Conservation (phyloP, 2,888 invertebrate genomes). For the Agrenia bidenticulata region DNA sequence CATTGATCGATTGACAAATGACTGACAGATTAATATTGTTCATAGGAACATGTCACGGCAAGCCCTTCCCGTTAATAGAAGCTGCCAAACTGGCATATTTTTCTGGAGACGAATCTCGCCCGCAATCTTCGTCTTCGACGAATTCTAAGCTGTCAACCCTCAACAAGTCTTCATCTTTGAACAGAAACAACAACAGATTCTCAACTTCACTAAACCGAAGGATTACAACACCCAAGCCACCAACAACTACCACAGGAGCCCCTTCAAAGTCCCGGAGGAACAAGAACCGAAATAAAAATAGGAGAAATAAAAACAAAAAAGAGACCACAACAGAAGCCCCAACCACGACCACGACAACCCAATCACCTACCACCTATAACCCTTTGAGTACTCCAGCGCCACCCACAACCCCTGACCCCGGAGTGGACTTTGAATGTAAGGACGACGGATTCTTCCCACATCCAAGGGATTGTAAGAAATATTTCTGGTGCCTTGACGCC, state of each 20-base stretch:
- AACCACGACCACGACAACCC: slow-evolving; percentile 59
- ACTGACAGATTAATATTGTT: too few species aligned
- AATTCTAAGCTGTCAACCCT: not conserved
- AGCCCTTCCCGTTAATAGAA: slow-evolving; percentile 78
- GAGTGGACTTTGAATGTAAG: slow-evolving; percentile 77
- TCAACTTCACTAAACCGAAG: slow-evolving; percentile 35
- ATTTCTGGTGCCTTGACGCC: slow-evolving; percentile 91
- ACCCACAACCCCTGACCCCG: slow-evolving; percentile 18
- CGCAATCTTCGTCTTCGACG: slow-evolving; percentile 21
- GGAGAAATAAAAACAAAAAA: slow-evolving; percentile 26
- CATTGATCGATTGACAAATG: too few species aligned
- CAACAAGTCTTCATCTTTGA: slow-evolving; percentile 9
- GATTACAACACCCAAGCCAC: slow-evolving; percentile 52
- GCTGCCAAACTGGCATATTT: slow-evolving; percentile 67
- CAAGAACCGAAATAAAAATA: slow-evolving; percentile 44
- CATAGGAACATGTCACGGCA: too few species aligned
- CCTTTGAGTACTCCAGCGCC: slow-evolving; percentile 23
- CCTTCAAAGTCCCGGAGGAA: slow-evolving; percentile 35
- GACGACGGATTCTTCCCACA: slow-evolving; percentile 92
- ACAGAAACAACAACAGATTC: slow-evolving; percentile 36
- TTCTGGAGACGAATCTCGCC: slow-evolving; percentile 39
- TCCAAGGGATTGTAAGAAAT: slow-evolving; percentile 69
- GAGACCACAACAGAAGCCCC: slow-evolving; percentile 59
- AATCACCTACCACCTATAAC: slow-evolving; percentile 86
- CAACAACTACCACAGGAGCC: slow-evolving; percentile 50